A percentile compares a stretch with the other conserved stretches of the same genome.
These are phyloP conservation scores for Scortum barcoo DNA, from an alignment of 2,113 vertebrate genomes.

Conservation along the genomic window DNA sequence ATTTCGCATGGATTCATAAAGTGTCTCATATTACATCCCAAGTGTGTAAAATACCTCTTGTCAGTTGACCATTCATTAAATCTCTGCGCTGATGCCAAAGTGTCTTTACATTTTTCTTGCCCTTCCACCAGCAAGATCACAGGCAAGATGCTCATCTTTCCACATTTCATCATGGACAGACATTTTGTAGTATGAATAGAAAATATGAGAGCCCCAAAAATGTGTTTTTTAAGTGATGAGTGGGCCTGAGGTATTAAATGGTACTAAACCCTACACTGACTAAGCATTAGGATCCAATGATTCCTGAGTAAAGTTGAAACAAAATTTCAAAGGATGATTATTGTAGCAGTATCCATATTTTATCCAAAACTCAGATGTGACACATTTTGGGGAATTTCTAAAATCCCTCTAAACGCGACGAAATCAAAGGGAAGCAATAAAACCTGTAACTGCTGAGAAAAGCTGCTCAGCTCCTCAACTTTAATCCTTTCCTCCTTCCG, in stretches of 20 bases:
- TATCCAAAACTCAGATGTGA: conserved; percentile 1
- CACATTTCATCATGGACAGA: not conserved
- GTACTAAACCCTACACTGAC: no score
- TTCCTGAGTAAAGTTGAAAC: not conserved
- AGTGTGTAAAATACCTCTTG: not conserved
- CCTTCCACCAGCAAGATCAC: no score
- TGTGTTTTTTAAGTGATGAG: no score
- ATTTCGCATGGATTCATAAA: not conserved
- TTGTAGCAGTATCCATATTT: conserved; percentile 1
- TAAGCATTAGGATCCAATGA: not conserved
- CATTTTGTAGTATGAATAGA: no score
- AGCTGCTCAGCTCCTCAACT: conserved; percentile 36
- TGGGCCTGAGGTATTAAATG: no score
- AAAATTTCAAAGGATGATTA: conserved; percentile 10
- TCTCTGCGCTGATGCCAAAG: no score
- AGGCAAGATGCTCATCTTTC: not conserved
- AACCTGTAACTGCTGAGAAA: conserved; percentile 19
- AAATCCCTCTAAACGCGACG: conserved; percentile 29
- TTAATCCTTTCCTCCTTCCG: conserved; percentile 21
- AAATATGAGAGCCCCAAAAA: no score
- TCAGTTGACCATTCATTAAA: not conserved
- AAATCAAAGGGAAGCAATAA: conserved; percentile 46
- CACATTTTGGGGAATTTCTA: not conserved
- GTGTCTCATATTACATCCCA: no score
- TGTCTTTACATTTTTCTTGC: no score